Conservation (phyloP, 2,797 vertebrate genomes). For the Siniperca scherzeri region DNA sequence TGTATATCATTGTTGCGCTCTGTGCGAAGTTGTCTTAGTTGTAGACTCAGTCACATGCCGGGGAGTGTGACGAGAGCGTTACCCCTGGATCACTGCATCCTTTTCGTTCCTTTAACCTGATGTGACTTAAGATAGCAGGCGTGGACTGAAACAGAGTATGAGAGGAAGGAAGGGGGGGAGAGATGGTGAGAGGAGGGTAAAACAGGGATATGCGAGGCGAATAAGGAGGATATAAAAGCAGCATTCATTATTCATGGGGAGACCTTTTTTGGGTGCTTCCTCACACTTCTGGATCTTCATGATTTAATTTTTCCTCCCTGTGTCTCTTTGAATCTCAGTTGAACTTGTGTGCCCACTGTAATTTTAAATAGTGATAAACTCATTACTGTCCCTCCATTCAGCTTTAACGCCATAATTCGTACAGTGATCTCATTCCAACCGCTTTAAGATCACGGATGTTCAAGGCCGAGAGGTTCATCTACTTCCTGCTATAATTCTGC, state of each 20-base stretch:
- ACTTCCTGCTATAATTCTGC: neutral
- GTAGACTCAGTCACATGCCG: slow-evolving; percentile 27
- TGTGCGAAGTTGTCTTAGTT: neutral
- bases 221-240: slow-evolving; percentile 50
- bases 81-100: neutral
- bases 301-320: slow-evolving; percentile 22
- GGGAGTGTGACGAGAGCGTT: slow-evolving; percentile 23
- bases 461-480: slow-evolving; percentile 9
- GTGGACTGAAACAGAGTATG: slow-evolving; percentile 8
- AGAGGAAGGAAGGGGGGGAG: slow-evolving; percentile 1
- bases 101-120: slow-evolving; percentile 1
- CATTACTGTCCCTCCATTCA: slow-evolving; percentile 31
- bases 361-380: slow-evolving; percentile 31
- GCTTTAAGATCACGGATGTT: neutral
- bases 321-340: slow-evolving; percentile 27
- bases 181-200: neutral
- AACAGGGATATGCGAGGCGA: slow-evolving; percentile 3
- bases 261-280: slow-evolving; percentile 39
- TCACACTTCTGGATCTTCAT: slow-evolving; percentile 29
- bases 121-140: slow-evolving; percentile 17
- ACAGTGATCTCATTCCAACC: slow-evolving; percentile 4
- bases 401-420: slow-evolving; percentile 22
- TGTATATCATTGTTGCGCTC: neutral
- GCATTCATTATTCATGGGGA: slow-evolving; percentile 69
- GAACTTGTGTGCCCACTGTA: slow-evolving; percentile 8